Conservation (phyloP, 2,888 invertebrate species). For the Parnassius mnemosyne region DNA sequence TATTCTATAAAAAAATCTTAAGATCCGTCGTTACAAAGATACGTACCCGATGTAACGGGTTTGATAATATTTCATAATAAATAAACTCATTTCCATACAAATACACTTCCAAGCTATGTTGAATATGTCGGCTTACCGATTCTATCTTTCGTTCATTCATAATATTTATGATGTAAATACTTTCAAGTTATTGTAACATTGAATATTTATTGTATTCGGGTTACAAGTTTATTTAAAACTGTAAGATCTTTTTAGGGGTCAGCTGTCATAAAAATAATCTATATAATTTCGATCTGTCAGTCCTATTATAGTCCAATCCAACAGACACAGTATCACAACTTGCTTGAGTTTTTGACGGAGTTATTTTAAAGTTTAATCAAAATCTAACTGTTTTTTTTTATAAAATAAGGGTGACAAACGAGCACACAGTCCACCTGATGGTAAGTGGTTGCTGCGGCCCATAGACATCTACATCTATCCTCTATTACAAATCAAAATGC, state of each 20-base stretch:
- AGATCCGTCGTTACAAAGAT: conserved; percentile 4
- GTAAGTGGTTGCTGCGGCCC: too few species aligned
- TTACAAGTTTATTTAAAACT: neutral
- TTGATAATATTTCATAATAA: conserved; percentile 11
- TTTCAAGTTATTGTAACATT: conserved; percentile 7
- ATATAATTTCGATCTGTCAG: neutral
- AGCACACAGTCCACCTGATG: too few species aligned
- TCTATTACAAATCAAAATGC: too few species aligned
- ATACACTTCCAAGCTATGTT: conserved; percentile 1
- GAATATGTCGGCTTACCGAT: conserved; percentile 11
- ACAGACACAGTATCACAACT: too few species aligned
- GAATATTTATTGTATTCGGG: neutral
- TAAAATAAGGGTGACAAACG: too few species aligned
- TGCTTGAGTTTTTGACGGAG: too few species aligned
- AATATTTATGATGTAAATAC: conserved; percentile 17
- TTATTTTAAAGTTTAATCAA: too few species aligned
- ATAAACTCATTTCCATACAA: conserved; percentile 23
- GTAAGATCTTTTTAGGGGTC: neutral
- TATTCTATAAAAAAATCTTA: neutral
- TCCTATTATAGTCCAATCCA: too few species aligned
- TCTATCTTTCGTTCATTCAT: conserved; percentile 4
- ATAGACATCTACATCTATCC: too few species aligned
- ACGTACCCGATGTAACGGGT: conserved; percentile 1
- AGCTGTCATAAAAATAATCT: neutral
- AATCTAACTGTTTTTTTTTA: too few species aligned